Base-by-base conservation (phyloP, 2,797 vertebrate species). In the Syndactyla subalaris region DNA sequence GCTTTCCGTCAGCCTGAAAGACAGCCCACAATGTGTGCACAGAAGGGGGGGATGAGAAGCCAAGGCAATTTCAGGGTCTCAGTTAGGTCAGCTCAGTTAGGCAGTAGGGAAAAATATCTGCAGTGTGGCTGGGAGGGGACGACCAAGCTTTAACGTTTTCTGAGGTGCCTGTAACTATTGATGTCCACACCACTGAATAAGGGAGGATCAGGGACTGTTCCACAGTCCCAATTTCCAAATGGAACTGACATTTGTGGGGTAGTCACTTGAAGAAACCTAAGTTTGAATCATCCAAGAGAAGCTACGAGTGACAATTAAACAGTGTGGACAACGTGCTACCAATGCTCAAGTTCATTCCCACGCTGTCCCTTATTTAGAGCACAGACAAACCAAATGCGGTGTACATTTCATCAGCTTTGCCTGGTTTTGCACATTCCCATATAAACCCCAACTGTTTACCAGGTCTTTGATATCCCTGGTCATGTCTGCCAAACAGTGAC, bases 401-500 rank as follows among this genome's bases (percentile, higher is more conserved):
- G 13, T 46, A 48, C 26, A 55, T 86, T 72, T 94, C 54, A 51
- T 85, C 82, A 86, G 76, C 82, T 89, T 74, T 92, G 74, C 62
- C 41, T 71, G 52, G 18, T 74, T 96, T 93, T 94, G 62, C 78
- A 81, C 27, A 39, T 38, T 91, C 41, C 32, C 74, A 51, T 66
- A 71, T 30, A 52, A 91, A 61, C 18, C 27, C 23, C 41, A 75
- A 49, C 34, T 36, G 17, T 87, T 94, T 74, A 89, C 41, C 27
- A 83, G 61, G 71, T 83, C 86, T 91, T 87, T 91, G 94, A 93
- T 79, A 87, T 63, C 61, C 38, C 48, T 65, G 63, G 63, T 83
- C 78, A 8, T 34, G 72, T 76, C 84, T 89, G 90, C 88, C 93
- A 84, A 92, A 62, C 39, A 74, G 65, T 89, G 94, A 93, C 63